Percentiles rank a stretch among this genome's conserved stretches.
These are phyloP conservation scores for Elysia crispata DNA, from an alignment of 2,888 invertebrate genomes.

Conservation along the genomic window DNA sequence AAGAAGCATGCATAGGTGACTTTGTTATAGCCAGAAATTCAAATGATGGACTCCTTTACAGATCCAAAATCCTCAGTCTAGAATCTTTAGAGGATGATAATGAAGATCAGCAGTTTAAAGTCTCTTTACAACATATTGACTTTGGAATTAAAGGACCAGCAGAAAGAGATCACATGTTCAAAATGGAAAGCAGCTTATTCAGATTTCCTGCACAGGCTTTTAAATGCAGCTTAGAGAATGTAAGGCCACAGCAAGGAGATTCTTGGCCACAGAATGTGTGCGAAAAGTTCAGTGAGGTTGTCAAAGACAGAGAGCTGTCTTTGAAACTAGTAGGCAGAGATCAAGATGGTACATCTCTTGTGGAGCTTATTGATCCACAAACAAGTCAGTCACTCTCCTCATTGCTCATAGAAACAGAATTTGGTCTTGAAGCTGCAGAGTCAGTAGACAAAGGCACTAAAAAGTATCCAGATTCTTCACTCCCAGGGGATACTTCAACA, in stretches of 20 bases:
- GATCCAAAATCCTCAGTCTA: slow-evolving; percentile 26
- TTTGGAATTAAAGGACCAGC: slow-evolving; percentile 73
- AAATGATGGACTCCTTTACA: slow-evolving; percentile 34
- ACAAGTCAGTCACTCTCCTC: slow-evolving; percentile 29
- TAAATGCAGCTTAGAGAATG: slow-evolving; percentile 60
- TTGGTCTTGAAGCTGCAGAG: neutral
- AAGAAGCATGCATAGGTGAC: slow-evolving; percentile 15
- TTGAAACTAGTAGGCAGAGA: slow-evolving; percentile 49
- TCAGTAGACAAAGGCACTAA: neutral
- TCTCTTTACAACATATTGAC: slow-evolving; percentile 72
- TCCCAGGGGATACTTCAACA: slow-evolving; percentile 35
- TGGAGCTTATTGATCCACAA: slow-evolving; percentile 47
- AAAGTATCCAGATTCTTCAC: neutral
- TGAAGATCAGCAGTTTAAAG: neutral
- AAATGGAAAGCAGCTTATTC: slow-evolving; percentile 59
- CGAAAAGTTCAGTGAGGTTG: slow-evolving; percentile 31
- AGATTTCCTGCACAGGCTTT: slow-evolving; percentile 68
- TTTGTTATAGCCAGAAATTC: slow-evolving; percentile 33
- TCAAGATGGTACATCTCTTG: slow-evolving; percentile 41
- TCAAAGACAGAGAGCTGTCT: slow-evolving; percentile 38
- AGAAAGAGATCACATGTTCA: slow-evolving; percentile 56
- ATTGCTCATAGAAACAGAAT: neutral
- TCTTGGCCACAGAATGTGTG: slow-evolving; percentile 38
- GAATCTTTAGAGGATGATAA: neutral
- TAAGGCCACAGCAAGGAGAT: slow-evolving; percentile 6